These are phyloP conservation scores for Procavia capensis DNA, from an alignment of 2,113 vertebrate genomes.

Conservation along the genomic window DNA sequence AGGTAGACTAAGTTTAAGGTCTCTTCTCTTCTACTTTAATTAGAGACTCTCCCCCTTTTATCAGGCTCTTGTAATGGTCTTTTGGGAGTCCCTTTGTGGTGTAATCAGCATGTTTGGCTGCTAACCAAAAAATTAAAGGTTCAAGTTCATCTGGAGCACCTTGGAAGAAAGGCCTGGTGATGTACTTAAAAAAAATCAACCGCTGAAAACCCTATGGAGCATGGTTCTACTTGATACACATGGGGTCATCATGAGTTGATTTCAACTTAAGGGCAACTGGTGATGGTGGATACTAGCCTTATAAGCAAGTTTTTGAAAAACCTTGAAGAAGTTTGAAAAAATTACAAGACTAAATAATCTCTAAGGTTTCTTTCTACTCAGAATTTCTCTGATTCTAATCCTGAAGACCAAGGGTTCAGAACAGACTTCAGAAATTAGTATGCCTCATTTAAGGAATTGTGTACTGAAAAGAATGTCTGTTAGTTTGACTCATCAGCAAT, in stretches of 20 bases:
- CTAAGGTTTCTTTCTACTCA: conserved; percentile 13
- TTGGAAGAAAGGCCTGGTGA: not conserved
- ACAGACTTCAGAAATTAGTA: not conserved
- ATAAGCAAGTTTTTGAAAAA: not conserved
- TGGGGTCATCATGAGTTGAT: not conserved
- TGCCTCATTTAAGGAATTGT: not conserved
- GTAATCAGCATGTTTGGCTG: not conserved
- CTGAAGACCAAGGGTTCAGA: not conserved
- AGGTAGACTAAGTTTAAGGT: not conserved
- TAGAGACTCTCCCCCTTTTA: not conserved
- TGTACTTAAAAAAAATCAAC: not conserved
- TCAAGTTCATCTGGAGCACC: not conserved
- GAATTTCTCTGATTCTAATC: conserved; percentile 22
- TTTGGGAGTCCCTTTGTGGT: not conserved
- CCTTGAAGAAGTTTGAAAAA: conserved; percentile 37
- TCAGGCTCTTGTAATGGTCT: not conserved
- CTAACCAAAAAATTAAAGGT: not conserved
- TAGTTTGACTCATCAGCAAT: conserved; percentile 9
- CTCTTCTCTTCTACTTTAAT: not conserved
- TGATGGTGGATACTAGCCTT: not conserved
- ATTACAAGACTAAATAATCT: not conserved
- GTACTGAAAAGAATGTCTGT: not conserved
- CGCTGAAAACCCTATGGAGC: not conserved
- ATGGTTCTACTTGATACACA: not conserved
- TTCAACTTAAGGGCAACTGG: not conserved